Base-by-base conservation (phyloP, 1,140 invertebrate genomes). In the Drosophila serrata region DNA sequence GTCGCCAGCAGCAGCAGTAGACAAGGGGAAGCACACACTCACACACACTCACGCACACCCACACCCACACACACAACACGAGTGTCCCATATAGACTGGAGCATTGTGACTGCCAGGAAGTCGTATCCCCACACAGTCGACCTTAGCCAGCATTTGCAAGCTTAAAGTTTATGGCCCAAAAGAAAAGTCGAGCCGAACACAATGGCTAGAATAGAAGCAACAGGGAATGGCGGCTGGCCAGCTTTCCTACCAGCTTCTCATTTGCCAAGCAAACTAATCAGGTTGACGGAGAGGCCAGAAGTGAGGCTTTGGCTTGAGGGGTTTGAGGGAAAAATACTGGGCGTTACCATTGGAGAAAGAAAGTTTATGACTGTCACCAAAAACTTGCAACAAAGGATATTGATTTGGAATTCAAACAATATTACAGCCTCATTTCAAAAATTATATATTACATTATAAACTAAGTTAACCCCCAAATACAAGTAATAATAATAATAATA, bases 131-230 rank as follows among this genome's bases (percentile, higher is more conserved):
- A 62, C 64, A 62, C 15, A 65, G 39, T 33, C 55, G 73, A 72
- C 68, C 68, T 57, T 72, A 69, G 68, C 68, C 64, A 58, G 51
- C 68, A 43, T 72, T 70, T 73, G 58, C 70, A 84, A 88, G 84
- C 82, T 88, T 82, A 70, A 84, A 87, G 80, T 87, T 87, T 87
- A 87, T 87, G 84, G 77, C 64, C 56, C 64, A 74, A 80, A 79
- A 74, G 73, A 82, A 70, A 73, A 82, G 82, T 82, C 75, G 64
- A 24, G 24, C 22, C 67, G 62, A 55, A 45, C 77, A 85, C 84
- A 79, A 69, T 60, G 59, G 55, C 62, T 62, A 80, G 59, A 37
- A 63, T 29, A 59, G 76, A 62, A 73, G 81, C 81, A 84, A 77
- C 72, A 84, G 63, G 60, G 59, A n/a, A n/a, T n/a, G n/a, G 56